A percentile compares a stretch with the other conserved stretches of the same genome.
These are phyloP conservation scores for Hyperopisus bebe DNA, from an alignment of 2,113 vertebrate genomes.

Conservation along the genomic window DNA sequence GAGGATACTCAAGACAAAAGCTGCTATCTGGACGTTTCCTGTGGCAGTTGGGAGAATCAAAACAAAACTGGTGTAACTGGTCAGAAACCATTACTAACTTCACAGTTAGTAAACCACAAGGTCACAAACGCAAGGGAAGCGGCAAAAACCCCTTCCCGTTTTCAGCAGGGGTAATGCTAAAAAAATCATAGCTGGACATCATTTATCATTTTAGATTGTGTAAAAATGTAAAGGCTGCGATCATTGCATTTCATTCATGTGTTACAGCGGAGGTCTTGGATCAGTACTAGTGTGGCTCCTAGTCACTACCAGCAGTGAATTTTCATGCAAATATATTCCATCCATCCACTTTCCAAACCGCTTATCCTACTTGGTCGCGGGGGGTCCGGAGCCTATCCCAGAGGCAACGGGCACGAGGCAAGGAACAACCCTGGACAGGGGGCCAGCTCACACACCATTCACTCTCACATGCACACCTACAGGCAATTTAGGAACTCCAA, in stretches of 20 bases:
- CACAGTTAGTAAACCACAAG: too few relatives aligned
- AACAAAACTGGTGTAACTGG: neutral
- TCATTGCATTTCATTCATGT: neutral
- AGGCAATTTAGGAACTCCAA: too few relatives aligned
- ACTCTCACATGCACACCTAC: too few relatives aligned
- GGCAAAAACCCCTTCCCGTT: neutral
- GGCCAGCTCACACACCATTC: too few relatives aligned
- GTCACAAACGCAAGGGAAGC: too few relatives aligned
- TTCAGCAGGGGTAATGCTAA: neutral
- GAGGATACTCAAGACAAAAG: neutral
- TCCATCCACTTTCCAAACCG: too few relatives aligned
- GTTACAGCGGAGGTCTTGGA: neutral
- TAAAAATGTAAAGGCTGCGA: neutral
- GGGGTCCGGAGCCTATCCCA: too few relatives aligned
- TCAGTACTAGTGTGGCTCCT: neutral
- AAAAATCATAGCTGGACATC: neutral
- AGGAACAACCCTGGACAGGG: too few relatives aligned
- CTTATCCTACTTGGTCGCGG: too few relatives aligned
- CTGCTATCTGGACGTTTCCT: neutral
- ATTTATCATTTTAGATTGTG: neutral
- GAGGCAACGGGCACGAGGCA: too few relatives aligned
- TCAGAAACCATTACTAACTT: neutral
- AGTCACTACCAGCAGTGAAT: neutral
- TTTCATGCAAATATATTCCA: neutral
- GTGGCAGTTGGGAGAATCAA: neutral